A percentile compares a stretch with the other conserved stretches of the same genome.
Evolutionary conservation across 2,888 invertebrate species (phyloP).

Genomic region (Balanococcus diminutus): DNA sequence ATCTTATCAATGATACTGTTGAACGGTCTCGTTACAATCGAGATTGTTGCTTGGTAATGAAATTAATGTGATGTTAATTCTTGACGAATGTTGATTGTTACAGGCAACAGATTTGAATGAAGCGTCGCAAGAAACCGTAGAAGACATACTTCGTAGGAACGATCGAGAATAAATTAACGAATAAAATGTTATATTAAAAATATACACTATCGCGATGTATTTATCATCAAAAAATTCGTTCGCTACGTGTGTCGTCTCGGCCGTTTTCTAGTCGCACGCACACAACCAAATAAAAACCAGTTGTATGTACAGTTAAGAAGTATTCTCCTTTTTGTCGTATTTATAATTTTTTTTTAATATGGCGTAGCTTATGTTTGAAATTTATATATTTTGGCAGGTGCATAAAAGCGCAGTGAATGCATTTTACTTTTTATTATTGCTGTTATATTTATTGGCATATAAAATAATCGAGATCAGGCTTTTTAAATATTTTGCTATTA

Average conservation of each 20-base stretch:
- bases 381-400: background rate
- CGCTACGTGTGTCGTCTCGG: constrained; percentile 48
- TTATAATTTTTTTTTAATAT: constrained; percentile 36
- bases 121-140: constrained; percentile 90
- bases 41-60: background rate
- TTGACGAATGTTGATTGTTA: constrained; percentile 12
- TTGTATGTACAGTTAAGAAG: constrained; percentile 38
- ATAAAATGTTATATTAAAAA: constrained; percentile 32
- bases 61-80: background rate
- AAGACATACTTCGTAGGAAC: constrained; percentile 91
- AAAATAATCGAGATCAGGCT: constrained; percentile 33
- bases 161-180: constrained; percentile 76
- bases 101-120: constrained; percentile 93
- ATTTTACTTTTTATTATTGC: constrained; percentile 42
- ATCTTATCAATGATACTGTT: background rate
- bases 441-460: constrained; percentile 36
- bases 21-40: background rate
- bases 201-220: constrained; percentile 38
- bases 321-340: constrained; percentile 32
- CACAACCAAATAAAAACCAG: constrained; percentile 46
- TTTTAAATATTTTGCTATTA: constrained; percentile 37
- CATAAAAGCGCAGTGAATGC: constrained; percentile 27
- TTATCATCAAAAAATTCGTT: constrained; percentile 39
- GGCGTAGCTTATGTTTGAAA: constrained; percentile 32
- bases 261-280: constrained; percentile 50